Evolutionary conservation across 1,140 invertebrate genomes (phyloP), one percentile per base, ranked within the genome.

Genomic region (Heliconius nattereri): DNA sequence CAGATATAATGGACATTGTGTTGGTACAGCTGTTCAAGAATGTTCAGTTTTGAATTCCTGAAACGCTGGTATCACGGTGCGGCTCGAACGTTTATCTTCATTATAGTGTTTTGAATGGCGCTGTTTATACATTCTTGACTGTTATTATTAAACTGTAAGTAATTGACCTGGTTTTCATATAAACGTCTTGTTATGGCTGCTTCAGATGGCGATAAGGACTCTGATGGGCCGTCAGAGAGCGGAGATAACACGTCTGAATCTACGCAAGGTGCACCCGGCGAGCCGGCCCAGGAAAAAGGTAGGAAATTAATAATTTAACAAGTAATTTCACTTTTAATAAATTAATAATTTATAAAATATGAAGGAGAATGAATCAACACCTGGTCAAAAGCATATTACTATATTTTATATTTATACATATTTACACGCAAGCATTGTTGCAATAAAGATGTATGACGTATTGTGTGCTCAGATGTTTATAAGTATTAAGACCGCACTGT

Each of bases 141-240:
- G 52, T 73, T 73, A 40, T 40, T 54, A 70, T 66, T 57, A 29
- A 76, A 71, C 20, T 71, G 75, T 66, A 76, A 75, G 57, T 40
- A 76, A 71, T 52, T 78, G 76, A 78, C 76, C 75, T 77, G 71
- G 37, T 54, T 78, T 78, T 78, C 45, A 75, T 80, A 72, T 78
- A 71, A 71, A 74, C 54, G n/a, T 78, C 26, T 77, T 73, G 29
- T 73, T 49, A 71, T 75, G 70, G 37, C 71, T 49, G 76, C 90
- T 91, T n/a, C 90, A 95, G 94, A 95, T 94, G 93, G 91, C 75
- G 92, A 92, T 78, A 95, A 95, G 86, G 94, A 95, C 72, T 94
- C 94, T 2, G 94, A 95, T 83, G 92, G 93, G 11, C 92, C 92
- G 79, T 95, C 94, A 26, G 94, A 95, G 87, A 94, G 94, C 84